phyloP scores from a whole-genome alignment of 2,888 invertebrate species.

The Alloscopus bannaensis region DNA sequence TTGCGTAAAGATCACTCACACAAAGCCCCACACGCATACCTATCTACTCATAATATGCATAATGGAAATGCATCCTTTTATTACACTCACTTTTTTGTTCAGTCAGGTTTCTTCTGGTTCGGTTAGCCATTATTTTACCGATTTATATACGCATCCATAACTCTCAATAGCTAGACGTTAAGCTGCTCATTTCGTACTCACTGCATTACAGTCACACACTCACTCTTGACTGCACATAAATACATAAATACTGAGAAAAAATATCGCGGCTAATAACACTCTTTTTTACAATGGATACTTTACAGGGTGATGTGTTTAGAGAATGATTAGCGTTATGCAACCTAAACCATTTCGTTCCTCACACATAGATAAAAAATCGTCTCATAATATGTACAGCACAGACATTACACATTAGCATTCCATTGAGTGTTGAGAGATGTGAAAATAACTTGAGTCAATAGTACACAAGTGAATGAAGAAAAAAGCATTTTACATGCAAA shows the following conservation, averaged over 20 bases:
- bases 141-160: slow-evolving; percentile 33
- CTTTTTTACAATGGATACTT: neutral
- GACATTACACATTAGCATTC: slow-evolving; percentile 12
- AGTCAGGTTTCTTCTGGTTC: slow-evolving; percentile 31
- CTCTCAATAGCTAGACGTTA: slow-evolving; percentile 30
- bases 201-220: too few species aligned
- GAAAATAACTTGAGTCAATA: slow-evolving; percentile 42
- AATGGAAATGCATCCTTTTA: too few species aligned
- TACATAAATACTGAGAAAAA: too few species aligned
- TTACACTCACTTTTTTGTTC: neutral
- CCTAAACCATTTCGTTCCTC: neutral
- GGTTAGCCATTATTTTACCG: slow-evolving; percentile 10
- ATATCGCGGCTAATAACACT: too few species aligned
- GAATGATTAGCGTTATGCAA: slow-evolving; percentile 6
- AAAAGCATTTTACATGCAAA: too few species aligned
- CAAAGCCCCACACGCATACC: too few species aligned
- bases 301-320: neutral
- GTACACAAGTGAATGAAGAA: too few species aligned
- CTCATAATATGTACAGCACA: too few species aligned
- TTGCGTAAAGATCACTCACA: too few species aligned
- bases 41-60: too few species aligned
- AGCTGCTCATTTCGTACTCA: too few species aligned
- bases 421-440: slow-evolving; percentile 34
- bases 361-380: neutral
- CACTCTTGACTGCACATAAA: too few species aligned